Conservation (phyloP, 2,797 vertebrate genomes). For the Heterohyrax brucei region DNA sequence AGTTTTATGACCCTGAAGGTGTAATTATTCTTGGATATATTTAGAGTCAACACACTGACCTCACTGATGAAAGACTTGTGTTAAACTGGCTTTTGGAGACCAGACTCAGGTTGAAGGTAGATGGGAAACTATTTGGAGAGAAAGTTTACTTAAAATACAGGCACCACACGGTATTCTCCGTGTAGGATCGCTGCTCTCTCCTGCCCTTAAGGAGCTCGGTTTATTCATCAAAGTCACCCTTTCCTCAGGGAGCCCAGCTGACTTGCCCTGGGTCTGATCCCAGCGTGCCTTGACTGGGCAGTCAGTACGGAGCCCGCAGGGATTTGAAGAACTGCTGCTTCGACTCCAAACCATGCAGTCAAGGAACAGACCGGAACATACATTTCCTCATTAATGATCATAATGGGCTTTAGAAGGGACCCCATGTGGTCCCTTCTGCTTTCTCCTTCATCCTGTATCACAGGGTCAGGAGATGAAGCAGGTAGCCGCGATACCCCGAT, state of each 20-base stretch:
- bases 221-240: not conserved
- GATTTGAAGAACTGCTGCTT: not conserved
- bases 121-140: not conserved
- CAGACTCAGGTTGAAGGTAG: not conserved
- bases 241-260: not conserved
- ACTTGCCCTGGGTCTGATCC: not conserved
- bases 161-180: not conserved
- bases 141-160: not conserved
- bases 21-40: not conserved
- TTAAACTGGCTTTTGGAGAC: not conserved
- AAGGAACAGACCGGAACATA: not conserved
- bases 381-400: not conserved
- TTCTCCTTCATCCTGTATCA: not conserved
- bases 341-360: not conserved
- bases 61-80: not conserved
- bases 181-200: fast-evolving
- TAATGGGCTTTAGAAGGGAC: not conserved
- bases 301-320: not conserved
- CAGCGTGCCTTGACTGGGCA: not conserved
- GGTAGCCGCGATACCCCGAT: too few relatives aligned
- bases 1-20: not conserved
- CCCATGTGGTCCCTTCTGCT: not conserved
- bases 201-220: not conserved
- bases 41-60: not conserved
- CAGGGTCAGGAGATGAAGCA: not conserved